Evolutionary conservation across 1,140 invertebrate species (phyloP).

Genomic region (Pentalonia nigronervosa): DNA sequence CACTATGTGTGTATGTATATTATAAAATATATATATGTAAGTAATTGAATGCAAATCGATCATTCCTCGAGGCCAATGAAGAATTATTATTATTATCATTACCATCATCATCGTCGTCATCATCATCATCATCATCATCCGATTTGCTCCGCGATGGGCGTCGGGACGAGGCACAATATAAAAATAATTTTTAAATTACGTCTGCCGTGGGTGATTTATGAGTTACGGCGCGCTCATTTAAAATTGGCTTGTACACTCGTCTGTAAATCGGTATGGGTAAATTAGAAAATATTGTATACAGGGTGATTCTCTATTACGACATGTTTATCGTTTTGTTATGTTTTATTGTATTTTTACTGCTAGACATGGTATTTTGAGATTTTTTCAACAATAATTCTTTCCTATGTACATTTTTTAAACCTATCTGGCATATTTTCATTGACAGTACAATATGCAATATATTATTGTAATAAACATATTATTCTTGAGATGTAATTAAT

Average conservation of each 20-base stretch:
- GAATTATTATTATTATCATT: neutral
- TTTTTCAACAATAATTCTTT: neutral
- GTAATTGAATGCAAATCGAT: constrained; percentile 30
- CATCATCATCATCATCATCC: constrained; percentile 3
- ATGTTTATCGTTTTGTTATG: neutral
- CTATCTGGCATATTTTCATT: neutral
- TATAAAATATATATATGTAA: neutral
- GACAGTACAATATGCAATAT: neutral
- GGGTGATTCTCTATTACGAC: neutral
- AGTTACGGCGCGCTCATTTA: constrained; percentile 36
- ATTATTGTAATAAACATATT: neutral
- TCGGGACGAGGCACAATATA: constrained; percentile 32
- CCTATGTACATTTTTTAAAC: neutral
- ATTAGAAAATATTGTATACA: constrained; percentile 31
- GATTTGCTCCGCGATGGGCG: constrained; percentile 18
- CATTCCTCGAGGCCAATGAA: neutral
- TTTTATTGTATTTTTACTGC: neutral
- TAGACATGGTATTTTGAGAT: neutral
- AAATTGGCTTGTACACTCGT: constrained; percentile 21
- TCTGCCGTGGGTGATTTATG: constrained; percentile 55
- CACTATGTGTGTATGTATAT: no score
- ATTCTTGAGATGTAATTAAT: neutral
- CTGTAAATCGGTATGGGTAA: constrained; percentile 9
- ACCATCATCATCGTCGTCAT: neutral
- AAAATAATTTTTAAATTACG: constrained; percentile 53